Conservation (phyloP, 2,888 invertebrate genomes). For the Orthosia gracilis region DNA sequence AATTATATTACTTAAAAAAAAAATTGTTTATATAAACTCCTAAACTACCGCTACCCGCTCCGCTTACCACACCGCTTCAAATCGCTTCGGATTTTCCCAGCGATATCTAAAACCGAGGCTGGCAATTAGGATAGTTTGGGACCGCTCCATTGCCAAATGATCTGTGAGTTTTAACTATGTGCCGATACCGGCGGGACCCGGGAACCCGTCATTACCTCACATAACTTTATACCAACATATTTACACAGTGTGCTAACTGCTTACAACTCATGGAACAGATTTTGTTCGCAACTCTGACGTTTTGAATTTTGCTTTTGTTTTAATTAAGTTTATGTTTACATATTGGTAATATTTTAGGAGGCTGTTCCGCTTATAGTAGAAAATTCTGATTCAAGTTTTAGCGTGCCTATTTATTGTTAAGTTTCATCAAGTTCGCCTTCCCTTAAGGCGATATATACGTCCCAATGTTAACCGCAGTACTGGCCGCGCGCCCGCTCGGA, state of each 20-base stretch:
- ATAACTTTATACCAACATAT: slow-evolving; percentile 48
- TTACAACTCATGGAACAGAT: slow-evolving; percentile 40
- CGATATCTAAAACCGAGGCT: slow-evolving; percentile 80
- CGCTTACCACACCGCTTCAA: slow-evolving; percentile 29
- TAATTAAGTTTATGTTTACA: slow-evolving; percentile 51
- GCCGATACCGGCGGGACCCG: slow-evolving; percentile 50
- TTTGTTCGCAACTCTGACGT: slow-evolving; percentile 54
- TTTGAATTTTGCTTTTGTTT: slow-evolving; percentile 33
- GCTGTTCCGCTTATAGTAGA: background rate
- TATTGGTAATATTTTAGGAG: slow-evolving; percentile 24
- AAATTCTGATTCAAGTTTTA: background rate
- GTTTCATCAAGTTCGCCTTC: background rate
- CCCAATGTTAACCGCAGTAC: too few species aligned
- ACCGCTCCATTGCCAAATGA: slow-evolving; percentile 84
- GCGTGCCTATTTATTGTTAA: background rate
- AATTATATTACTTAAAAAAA: too few species aligned
- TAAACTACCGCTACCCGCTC: slow-evolving; percentile 44
- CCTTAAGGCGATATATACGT: too few species aligned
- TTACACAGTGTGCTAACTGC: slow-evolving; percentile 25
- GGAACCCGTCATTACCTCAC: slow-evolving; percentile 55
- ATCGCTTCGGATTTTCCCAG: slow-evolving; percentile 68
- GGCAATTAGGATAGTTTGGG: slow-evolving; percentile 87
- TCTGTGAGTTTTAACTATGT: slow-evolving; percentile 77
- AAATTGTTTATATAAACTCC: background rate
- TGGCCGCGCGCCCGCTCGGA: too few species aligned